Evolutionary conservation across 2,888 invertebrate genomes (phyloP).

Genomic region (Aphrophora alni): DNA sequence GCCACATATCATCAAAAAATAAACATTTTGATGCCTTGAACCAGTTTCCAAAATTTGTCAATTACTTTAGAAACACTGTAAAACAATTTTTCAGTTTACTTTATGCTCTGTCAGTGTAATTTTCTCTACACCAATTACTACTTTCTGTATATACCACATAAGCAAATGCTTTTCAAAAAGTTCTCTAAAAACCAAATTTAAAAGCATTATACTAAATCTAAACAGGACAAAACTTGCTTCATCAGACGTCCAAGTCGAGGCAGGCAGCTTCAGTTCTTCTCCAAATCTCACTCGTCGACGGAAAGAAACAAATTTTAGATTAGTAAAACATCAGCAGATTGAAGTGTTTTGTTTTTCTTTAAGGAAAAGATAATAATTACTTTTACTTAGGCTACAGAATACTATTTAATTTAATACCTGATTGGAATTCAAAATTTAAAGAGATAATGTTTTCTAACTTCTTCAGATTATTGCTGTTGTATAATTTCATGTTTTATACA

Average conservation of each 20-base stretch:
- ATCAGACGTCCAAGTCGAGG: background rate
- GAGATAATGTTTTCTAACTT: background rate
- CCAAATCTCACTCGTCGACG: background rate
- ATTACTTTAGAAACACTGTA: too few species aligned
- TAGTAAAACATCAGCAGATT: conserved; percentile 2
- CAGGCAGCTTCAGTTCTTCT: background rate
- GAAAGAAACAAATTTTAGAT: conserved; percentile 9
- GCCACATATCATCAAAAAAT: too few species aligned
- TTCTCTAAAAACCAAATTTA: too few species aligned
- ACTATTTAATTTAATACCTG: background rate
- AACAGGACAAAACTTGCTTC: conserved; percentile 2
- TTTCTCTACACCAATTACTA: too few species aligned
- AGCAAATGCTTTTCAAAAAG: too few species aligned
- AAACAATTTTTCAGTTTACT: too few species aligned
- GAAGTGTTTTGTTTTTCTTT: background rate
- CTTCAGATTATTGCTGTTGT: too few species aligned
- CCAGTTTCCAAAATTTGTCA: too few species aligned
- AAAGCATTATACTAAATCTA: background rate
- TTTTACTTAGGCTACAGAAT: background rate
- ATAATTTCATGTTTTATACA: too few species aligned
- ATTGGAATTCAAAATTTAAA: background rate
- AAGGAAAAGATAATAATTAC: background rate
- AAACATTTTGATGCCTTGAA: too few species aligned
- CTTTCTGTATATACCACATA: too few species aligned
- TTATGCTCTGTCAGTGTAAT: too few species aligned